These are phyloP conservation scores for Drepana arcuata DNA, from an alignment of 1,140 invertebrate species.

Conservation along the genomic window DNA sequence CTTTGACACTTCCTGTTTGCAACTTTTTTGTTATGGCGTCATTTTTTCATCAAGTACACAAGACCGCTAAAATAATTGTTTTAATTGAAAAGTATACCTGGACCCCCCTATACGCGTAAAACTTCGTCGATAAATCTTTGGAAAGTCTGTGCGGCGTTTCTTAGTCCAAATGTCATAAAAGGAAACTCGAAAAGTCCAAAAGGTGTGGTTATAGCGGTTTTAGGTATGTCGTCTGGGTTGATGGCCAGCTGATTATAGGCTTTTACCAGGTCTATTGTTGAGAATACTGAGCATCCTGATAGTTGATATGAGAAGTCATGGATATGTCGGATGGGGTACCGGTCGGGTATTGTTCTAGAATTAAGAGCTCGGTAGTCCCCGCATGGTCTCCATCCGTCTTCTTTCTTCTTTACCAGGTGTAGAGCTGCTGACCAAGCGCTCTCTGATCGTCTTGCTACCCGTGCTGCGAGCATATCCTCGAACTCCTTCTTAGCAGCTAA, in stretches of 20 bases:
- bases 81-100: too few species aligned
- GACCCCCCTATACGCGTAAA: too few species aligned
- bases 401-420: slow-evolving; percentile 48
- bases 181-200: slow-evolving; percentile 1
- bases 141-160: slow-evolving; percentile 1
- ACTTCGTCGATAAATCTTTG: slow-evolving; percentile 2
- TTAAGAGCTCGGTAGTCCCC: slow-evolving; percentile 37
- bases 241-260: not conserved
- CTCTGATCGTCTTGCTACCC: slow-evolving; percentile 26
- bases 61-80: too few species aligned
- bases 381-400: slow-evolving; percentile 43
- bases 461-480: slow-evolving; percentile 28
- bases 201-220: not conserved
- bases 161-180: slow-evolving; percentile 1
- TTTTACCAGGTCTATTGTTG: not conserved
- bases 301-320: slow-evolving; percentile 45
- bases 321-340: slow-evolving; percentile 4
- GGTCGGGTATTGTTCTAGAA: not conserved
- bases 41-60: too few species aligned
- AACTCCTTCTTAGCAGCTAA: slow-evolving; percentile 40
- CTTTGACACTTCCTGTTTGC: too few species aligned
- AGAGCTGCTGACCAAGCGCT: slow-evolving; percentile 48
- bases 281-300: slow-evolving; percentile 41
- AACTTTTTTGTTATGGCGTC: too few species aligned
- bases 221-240: not conserved